A percentile compares a stretch with the other conserved stretches of the same genome.
Conservation (phyloP, 2,113 vertebrate genomes). For the Thamnophis sirtalis region DNA sequence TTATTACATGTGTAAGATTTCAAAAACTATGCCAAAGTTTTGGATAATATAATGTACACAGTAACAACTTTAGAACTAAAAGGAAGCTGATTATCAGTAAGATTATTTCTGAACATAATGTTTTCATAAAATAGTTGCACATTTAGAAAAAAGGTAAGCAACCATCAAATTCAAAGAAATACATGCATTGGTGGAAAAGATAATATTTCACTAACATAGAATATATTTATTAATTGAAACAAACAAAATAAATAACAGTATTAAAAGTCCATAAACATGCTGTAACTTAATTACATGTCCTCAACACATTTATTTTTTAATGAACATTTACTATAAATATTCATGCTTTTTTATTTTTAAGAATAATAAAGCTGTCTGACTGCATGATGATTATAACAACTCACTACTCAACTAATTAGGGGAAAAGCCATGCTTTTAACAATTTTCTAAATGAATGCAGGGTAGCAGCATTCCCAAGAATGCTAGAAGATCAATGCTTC, state of each 20-base stretch:
- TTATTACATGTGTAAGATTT: constrained; percentile 5
- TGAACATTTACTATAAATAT: neutral
- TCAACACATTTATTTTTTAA: neutral
- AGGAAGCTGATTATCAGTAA: constrained; percentile 53
- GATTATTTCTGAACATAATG: constrained; percentile 48
- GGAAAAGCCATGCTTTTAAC: neutral
- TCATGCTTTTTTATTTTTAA: neutral
- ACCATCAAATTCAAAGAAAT: constrained; percentile 21
- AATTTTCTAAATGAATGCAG: neutral
- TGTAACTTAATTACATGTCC: neutral
- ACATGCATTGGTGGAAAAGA: neutral
- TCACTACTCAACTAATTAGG: neutral
- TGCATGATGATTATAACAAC: neutral
- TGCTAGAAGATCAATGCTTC: neutral
- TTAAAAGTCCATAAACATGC: neutral
- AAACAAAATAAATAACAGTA: neutral
- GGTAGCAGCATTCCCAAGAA: neutral
- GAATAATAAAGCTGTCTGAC: neutral
- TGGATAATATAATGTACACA: constrained; percentile 11
- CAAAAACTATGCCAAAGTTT: constrained; percentile 9
- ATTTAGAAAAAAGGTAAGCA: constrained; percentile 11
- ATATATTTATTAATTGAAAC: neutral
- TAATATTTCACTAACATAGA: neutral
- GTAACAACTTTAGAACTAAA: constrained; percentile 30
- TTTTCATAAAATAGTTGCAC: constrained; percentile 55